Conservation (phyloP, 2,797 vertebrate species). For the Carcharodon carcharias region DNA sequence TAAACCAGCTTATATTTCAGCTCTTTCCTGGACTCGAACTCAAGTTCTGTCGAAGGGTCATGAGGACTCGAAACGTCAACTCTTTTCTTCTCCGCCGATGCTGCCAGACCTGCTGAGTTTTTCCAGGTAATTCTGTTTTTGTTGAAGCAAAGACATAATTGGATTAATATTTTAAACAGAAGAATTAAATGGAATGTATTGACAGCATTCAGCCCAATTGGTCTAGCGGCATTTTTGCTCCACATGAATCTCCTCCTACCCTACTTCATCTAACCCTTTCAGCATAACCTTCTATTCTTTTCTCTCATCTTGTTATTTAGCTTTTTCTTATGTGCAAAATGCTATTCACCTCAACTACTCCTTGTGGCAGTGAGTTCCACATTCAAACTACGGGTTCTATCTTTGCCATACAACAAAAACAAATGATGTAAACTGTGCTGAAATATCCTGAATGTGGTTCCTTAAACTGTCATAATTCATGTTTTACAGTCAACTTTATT, state of each 20-base stretch:
- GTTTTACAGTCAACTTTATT: neutral
- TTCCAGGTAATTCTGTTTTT: too few relatives aligned
- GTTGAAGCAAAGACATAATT: neutral
- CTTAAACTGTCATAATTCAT: neutral
- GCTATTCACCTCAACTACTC: neutral
- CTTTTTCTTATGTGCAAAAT: neutral
- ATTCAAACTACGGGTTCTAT: neutral
- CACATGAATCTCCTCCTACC: neutral
- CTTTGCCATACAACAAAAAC: neutral
- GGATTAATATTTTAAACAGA: neutral
- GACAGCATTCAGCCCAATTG: neutral
- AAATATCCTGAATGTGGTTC: neutral
- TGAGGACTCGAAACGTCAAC: too few relatives aligned
- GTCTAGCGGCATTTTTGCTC: neutral
- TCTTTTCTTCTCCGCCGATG: too few relatives aligned
- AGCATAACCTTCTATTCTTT: neutral
- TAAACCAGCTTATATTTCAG: too few relatives aligned
- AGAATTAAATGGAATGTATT: too few relatives aligned
- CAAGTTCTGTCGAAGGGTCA: too few relatives aligned
- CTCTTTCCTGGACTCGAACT: too few relatives aligned
- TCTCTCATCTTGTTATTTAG: neutral
- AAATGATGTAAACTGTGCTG: neutral
- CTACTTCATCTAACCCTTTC: neutral
- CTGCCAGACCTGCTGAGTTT: too few relatives aligned
- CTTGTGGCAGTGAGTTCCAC: neutral